phyloP scores from a whole-genome alignment of 1,140 invertebrate genomes.

The Patella vulgata region DNA sequence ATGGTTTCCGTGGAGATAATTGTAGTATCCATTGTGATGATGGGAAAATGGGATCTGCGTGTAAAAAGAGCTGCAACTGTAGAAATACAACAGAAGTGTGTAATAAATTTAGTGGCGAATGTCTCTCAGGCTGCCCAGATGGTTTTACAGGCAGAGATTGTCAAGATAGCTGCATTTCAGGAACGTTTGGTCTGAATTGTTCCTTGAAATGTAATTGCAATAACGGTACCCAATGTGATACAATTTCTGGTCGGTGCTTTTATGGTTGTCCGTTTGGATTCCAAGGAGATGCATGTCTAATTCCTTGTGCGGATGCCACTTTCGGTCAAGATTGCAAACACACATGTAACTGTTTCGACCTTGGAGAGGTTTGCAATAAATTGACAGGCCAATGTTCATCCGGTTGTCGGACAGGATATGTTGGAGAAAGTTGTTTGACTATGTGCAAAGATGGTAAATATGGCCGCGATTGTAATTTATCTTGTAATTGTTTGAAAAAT shows the following conservation, averaged over 20 bases:
- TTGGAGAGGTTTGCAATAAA: conserved; percentile 47
- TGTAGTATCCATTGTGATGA: conserved; percentile 36
- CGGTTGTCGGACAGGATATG: conserved; percentile 47
- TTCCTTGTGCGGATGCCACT: conserved; percentile 40
- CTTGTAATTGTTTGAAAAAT: conserved; percentile 15
- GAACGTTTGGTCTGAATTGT: no score
- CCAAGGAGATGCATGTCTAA: background rate
- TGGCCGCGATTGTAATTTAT: conserved; percentile 7
- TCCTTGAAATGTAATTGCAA: no score
- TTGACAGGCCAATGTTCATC: conserved; percentile 44
- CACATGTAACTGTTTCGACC: conserved; percentile 42
- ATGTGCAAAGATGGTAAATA: conserved; percentile 2
- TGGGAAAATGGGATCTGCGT: conserved; percentile 54
- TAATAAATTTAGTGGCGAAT: conserved; percentile 49
- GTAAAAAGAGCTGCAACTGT: conserved; percentile 51
- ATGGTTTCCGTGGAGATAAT: no score
- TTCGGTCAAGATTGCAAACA: conserved; percentile 55
- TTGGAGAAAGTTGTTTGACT: conserved; percentile 52
- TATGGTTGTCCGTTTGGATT: conserved; percentile 25
- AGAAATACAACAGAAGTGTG: conserved; percentile 34
- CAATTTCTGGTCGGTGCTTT: no score
- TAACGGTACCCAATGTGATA: no score
- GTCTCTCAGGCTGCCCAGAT: conserved; percentile 42
- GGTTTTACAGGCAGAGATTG: conserved; percentile 57
- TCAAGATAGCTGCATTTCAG: conserved; percentile 38